phyloP scores from a whole-genome alignment of 2,113 vertebrate genomes.

The Panthera leo region DNA sequence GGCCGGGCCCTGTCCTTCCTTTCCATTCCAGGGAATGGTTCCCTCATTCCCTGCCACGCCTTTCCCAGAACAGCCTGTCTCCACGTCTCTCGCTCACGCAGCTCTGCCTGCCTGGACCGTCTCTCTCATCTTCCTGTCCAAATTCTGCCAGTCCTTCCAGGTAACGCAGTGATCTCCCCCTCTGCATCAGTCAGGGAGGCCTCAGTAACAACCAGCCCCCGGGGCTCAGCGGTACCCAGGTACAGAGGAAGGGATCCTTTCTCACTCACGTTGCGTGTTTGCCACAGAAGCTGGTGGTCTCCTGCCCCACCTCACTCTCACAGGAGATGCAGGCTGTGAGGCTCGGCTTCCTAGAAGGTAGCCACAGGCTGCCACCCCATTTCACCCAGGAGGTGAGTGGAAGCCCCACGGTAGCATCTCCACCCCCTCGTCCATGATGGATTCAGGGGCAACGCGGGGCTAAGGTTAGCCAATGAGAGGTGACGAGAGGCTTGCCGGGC shows the following conservation, averaged over 20 bases:
- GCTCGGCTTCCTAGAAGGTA: neutral
- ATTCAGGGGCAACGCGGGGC: neutral
- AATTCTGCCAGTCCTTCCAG: neutral
- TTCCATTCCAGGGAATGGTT: neutral
- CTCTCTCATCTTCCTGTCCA: neutral
- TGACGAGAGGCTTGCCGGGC: neutral
- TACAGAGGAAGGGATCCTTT: neutral
- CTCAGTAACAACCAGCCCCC: neutral
- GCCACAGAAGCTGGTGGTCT: neutral
- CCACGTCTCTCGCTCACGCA: neutral
- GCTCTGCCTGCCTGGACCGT: neutral
- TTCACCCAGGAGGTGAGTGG: neutral
- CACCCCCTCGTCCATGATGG: neutral
- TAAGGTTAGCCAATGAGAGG: accelerated
- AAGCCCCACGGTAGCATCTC: accelerated
- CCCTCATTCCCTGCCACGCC: too few species aligned
- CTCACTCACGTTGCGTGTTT: accelerated
- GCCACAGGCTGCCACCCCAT: accelerated
- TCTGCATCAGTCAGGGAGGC: neutral
- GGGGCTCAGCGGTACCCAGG: neutral
- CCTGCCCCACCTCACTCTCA: neutral
- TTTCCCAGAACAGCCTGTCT: neutral
- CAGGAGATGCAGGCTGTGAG: neutral
- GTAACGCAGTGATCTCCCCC: neutral
- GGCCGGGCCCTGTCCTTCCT: neutral